Base-by-base conservation (phyloP, 92 coral and sea anemone genomes). In the Scolanthus callimorphus region DNA sequence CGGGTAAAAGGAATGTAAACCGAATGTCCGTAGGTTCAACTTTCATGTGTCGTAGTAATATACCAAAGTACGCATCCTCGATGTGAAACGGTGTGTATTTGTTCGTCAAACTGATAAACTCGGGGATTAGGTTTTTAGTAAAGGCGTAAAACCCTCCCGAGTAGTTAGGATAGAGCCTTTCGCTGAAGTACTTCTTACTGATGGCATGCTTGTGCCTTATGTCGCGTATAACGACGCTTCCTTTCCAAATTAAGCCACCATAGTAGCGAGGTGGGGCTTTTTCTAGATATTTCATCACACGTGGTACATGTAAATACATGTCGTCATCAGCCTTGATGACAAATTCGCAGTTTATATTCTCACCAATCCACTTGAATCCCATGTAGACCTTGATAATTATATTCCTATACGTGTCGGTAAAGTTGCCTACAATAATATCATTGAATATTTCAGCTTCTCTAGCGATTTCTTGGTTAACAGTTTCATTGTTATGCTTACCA, bases 291-390 rank as follows among this genome's bases (percentile, higher is more conserved):
- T 51, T 46, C 38, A 80, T 52, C 20, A 73, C 29, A 15, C 75
- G 51, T 51, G 79, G 79, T 10, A 71, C 31, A 31, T 49, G 58
- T 4, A 64, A 25, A 39, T 78, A 78, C 9, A 62, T 66, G 28
- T 78, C 85, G 12, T 78, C 79, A 47, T 78, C 85, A 3, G 73
- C 81, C 39, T 80, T 80, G 12, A 80, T 59, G 11, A 80, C 37
- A 29, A 58, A 80, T 24, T 51, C 46, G 28, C 56, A 55, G 13
- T 46, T 52, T 17, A 62, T 29, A 11, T 45, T 61, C n/a, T n/a
- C n/a, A 20, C 27, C 31, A 3, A 70, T 15, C 85, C 80, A 79
- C 25, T n/a, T n/a, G n/a, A n/a, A n/a, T n/a, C n/a, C n/a, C n/a
- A n/a, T n/a, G n/a, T n/a, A n/a, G n/a, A n/a, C 74, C 48, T 79